Conservation (phyloP, 2,888 invertebrate genomes). For the Electrophaes corylata region DNA sequence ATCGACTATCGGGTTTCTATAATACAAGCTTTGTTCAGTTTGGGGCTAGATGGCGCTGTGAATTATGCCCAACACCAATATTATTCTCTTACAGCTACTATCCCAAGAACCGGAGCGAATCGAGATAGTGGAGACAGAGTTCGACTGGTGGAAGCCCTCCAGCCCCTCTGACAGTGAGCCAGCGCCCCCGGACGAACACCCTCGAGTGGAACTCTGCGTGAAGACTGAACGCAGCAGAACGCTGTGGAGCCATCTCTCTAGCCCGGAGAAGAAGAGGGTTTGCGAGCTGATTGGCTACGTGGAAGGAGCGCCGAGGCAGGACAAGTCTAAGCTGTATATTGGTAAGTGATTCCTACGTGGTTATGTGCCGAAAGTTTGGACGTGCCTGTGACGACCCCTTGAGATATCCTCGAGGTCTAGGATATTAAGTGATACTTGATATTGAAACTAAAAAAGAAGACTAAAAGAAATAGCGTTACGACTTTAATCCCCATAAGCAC, state of each 20-base stretch:
- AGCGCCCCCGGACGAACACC: slow-evolving; percentile 47
- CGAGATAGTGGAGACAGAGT: slow-evolving; percentile 75
- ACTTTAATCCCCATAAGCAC: too few relatives aligned
- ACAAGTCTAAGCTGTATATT: slow-evolving; percentile 83
- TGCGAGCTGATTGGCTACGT: slow-evolving; percentile 86
- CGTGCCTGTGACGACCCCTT: background rate
- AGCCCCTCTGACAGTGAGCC: slow-evolving; percentile 56
- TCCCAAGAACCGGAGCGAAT: slow-evolving; percentile 74
- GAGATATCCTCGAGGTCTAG: background rate
- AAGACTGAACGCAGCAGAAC: slow-evolving; percentile 81
- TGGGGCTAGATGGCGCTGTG: too few relatives aligned
- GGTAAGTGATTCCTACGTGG: slow-evolving; percentile 69
- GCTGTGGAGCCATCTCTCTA: slow-evolving; percentile 85
- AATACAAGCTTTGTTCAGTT: too few relatives aligned
- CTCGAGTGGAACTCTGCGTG: slow-evolving; percentile 76
- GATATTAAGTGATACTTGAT: background rate
- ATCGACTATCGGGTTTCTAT: too few relatives aligned
- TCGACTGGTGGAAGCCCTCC: slow-evolving; percentile 75
- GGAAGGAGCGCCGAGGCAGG: slow-evolving; percentile 78
- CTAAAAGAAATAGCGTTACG: too few relatives aligned
- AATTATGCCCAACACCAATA: too few relatives aligned
- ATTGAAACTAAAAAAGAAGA: too few relatives aligned
- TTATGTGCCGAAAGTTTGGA: background rate
- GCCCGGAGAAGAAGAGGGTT: slow-evolving; percentile 85
- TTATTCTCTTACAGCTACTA: slow-evolving; percentile 59